These are phyloP conservation scores for Lysandra bellargus DNA, from an alignment of 2,888 invertebrate species.

Conservation along the genomic window DNA sequence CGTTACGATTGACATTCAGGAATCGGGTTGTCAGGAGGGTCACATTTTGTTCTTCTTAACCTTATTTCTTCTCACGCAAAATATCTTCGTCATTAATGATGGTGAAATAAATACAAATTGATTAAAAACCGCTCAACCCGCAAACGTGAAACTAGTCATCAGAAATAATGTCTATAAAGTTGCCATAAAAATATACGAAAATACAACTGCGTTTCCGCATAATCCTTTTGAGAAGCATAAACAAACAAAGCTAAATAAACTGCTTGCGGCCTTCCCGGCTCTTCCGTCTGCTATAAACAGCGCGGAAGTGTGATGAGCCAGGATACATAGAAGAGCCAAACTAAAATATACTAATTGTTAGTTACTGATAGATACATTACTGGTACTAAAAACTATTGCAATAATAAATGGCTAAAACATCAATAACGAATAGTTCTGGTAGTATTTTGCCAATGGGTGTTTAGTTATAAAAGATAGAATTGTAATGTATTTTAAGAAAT, in stretches of 20 bases:
- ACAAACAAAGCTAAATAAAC: conserved; percentile 55
- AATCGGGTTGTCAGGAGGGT: background rate
- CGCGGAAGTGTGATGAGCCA: conserved; percentile 63
- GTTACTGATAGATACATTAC: background rate
- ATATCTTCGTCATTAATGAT: too few species aligned
- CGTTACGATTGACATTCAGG: background rate
- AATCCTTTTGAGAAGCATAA: conserved; percentile 51
- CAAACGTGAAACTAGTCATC: background rate
- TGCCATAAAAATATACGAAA: conserved; percentile 9
- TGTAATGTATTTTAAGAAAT: too few species aligned
- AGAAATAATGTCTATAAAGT: background rate
- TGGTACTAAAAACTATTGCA: background rate
- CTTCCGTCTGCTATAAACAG: conserved; percentile 75
- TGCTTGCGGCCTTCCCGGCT: conserved; percentile 60
- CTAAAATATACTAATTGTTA: background rate
- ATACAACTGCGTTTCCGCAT: conserved; percentile 43
- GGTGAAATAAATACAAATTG: background rate
- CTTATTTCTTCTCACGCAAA: background rate
- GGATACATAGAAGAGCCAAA: conserved; percentile 31
- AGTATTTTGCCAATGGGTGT: background rate
- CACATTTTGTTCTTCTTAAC: background rate
- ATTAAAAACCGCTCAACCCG: background rate
- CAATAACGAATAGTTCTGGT: background rate
- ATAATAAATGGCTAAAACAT: background rate
- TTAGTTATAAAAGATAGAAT: too few species aligned